Evolutionary conservation across 2,888 invertebrate genomes (phyloP).

Genomic region (Epirrhoe tristata): DNA sequence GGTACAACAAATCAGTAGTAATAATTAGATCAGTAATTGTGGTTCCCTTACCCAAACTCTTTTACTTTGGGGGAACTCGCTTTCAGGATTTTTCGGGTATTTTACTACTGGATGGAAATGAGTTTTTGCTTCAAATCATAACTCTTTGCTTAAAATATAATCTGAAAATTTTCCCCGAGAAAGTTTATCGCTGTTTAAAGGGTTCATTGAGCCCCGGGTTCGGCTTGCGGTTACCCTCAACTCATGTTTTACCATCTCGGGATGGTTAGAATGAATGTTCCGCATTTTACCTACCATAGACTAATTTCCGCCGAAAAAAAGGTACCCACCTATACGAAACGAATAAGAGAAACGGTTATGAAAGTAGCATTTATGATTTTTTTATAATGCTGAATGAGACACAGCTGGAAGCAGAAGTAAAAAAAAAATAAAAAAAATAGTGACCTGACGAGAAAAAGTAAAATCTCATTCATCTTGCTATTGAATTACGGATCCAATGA

Average conservation of each 20-base stretch:
- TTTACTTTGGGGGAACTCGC: neutral
- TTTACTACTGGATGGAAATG: neutral
- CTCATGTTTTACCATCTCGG: constrained; percentile 30
- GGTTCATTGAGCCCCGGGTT: constrained; percentile 25
- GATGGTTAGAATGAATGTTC: constrained; percentile 18
- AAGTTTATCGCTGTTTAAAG: constrained; percentile 19
- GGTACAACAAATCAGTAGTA: too few species aligned
- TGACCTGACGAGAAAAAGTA: too few species aligned
- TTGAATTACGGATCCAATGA: neutral
- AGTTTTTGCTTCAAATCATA: constrained; percentile 12
- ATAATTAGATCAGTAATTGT: too few species aligned
- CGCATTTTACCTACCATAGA: neutral
- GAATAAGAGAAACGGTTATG: too few species aligned
- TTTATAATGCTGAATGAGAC: too few species aligned
- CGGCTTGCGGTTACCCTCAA: constrained; percentile 22
- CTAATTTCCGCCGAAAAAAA: neutral
- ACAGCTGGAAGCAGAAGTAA: too few species aligned
- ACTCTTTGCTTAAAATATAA: constrained; percentile 13
- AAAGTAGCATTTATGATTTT: too few species aligned
- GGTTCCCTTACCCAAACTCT: too few species aligned
- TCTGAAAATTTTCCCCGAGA: constrained; percentile 11
- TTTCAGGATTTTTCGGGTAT: neutral
- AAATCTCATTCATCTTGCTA: too few species aligned
- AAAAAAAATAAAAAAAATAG: too few species aligned
- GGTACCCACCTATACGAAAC: too few species aligned